Evolutionary conservation across 1,140 invertebrate genomes (phyloP).

Genomic region (Chelonus insularis): DNA sequence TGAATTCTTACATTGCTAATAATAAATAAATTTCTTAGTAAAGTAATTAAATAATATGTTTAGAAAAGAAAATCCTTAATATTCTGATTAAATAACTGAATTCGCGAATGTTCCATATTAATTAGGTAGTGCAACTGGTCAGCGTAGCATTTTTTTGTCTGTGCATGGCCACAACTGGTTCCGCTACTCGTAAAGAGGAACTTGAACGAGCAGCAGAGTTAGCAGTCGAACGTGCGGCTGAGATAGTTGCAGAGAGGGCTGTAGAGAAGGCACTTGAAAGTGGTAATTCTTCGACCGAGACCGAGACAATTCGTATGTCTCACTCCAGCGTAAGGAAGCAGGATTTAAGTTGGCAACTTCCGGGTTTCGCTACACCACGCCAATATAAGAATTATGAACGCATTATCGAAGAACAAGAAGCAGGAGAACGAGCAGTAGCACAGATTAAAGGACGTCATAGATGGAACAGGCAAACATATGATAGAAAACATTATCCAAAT

Average conservation of each 20-base stretch:
- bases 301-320: slow-evolving; percentile 46
- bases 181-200: slow-evolving; percentile 42
- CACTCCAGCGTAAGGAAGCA: slow-evolving; percentile 46
- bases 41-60: too few species aligned
- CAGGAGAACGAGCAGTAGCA: slow-evolving; percentile 25
- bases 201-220: slow-evolving; percentile 53
- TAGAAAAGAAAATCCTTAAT: too few species aligned
- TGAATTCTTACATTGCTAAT: too few species aligned
- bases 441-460: slow-evolving; percentile 6
- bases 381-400: slow-evolving; percentile 25
- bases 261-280: slow-evolving; percentile 52
- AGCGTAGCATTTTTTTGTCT: slow-evolving; percentile 35
- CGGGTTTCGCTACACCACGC: slow-evolving; percentile 24
- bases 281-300: slow-evolving; percentile 49
- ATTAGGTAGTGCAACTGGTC: slow-evolving; percentile 23
- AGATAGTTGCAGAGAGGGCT: slow-evolving; percentile 52
- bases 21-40: too few species aligned
- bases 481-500: background rate
- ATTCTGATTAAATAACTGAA: background rate
- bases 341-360: slow-evolving; percentile 28
- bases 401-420: slow-evolving; percentile 26
- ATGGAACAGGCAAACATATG: slow-evolving; percentile 20
- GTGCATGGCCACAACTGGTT: slow-evolving; percentile 28
- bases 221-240: slow-evolving; percentile 52
- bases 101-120: background rate